Evolutionary conservation across 2,797 vertebrate species (phyloP), one percentile per base, ranked within the genome.

Genomic region (Crocodylus rhombifer): DNA sequence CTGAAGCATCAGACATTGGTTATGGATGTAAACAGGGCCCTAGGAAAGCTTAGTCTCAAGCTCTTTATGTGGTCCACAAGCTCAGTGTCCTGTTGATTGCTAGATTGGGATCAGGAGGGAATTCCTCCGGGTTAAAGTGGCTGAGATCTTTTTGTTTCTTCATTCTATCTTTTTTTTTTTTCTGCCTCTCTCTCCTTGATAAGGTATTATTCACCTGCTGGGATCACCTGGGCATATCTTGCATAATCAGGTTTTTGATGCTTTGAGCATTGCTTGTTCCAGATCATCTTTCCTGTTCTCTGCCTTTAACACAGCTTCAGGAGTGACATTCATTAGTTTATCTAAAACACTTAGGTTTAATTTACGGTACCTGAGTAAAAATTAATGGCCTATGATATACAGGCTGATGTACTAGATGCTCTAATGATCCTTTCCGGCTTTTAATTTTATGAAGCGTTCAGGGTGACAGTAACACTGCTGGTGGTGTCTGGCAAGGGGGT

Each of bases 71-170:
- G n/a, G 20, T 21, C 18, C n/a, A 33, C 36, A 21, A 69, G 3
- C 42, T 78, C 30, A 5, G 12, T 8, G 4, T 56, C 1, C 0
- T 30, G 1, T 3, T 6, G 10, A 9, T 69, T 17, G 51, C 78
- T n/a, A 23, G 10, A 26, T 23, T 56, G 42, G 28, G 10, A 80
- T 5, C 5, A 21, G 30, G 26, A 80, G 63, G 33, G 2, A 17
- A 88, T 85, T 0, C 1, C 3, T 60, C 25, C 4, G 6, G 2
- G 17, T 83, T 21, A 26, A 23, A 30, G 6, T 28, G 51, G 7
- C 71, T 10, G 56, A 91, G 25, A 36, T 26, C 4, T 13, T 63
- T 12, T 28, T 23, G n/a, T 30, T 78, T 92, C 58, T 74, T 10
- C 21, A 0, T 88, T 83, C 8, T 42, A 9, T 42, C 42, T 42